Percentiles rank a stretch among this genome's conserved stretches.
Evolutionary conservation across 1,140 invertebrate species (phyloP).

Genomic region (Atta colombica): DNA sequence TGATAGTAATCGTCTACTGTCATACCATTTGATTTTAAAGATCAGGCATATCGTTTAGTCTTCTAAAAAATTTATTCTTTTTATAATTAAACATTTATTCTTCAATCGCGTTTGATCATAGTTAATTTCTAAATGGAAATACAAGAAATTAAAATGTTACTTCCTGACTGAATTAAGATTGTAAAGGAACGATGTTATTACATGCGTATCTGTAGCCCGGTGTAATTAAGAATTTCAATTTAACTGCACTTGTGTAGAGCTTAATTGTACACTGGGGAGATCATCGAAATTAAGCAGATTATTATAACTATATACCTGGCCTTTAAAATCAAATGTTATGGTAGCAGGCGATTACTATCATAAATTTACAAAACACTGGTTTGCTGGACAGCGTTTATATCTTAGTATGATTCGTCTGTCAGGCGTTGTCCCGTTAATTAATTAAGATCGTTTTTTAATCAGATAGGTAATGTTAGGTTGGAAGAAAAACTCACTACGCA

Average conservation of each 20-base stretch:
- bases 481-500: neutral
- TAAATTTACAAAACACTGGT: conserved; percentile 15
- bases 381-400: conserved; percentile 12
- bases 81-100: neutral
- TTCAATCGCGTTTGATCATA: neutral
- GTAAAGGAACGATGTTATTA: conserved; percentile 30
- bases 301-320: neutral
- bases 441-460: conserved; percentile 40
- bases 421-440: conserved; percentile 13
- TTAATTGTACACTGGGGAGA: conserved; percentile 25
- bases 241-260: neutral
- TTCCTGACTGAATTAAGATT: conserved; percentile 1
- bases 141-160: neutral
- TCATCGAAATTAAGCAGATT: conserved; percentile 28
- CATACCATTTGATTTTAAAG: neutral
- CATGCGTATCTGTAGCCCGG: neutral
- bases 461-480: neutral
- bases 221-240: conserved; percentile 43
- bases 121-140: neutral
- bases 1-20: neutral
- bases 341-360: too few species aligned
- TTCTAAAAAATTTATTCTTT: neutral
- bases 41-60: too few species aligned
- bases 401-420: neutral
- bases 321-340: too few species aligned